Base-by-base conservation (phyloP, 2,888 invertebrate genomes). In the Lagria hirta region DNA sequence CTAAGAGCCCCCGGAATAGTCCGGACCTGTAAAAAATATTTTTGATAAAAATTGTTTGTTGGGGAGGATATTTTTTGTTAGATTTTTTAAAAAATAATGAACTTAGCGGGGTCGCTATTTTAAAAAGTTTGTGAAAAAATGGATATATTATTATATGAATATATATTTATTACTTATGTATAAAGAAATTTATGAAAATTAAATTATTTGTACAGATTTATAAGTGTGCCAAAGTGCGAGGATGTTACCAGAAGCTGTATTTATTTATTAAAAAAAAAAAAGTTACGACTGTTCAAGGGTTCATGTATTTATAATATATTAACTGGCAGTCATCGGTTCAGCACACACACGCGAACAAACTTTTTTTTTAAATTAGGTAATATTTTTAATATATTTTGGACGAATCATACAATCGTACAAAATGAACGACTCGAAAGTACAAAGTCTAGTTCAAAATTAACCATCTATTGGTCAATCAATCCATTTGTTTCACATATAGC, bases 41-140 rank as follows among this genome's bases (percentile, higher is more conserved):
- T 79, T 79, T 80, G 79, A 79, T 79, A 80, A 78, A 66, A 74
- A 76, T 78, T 77, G 70, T 72, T 79, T 78, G 77, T 78, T 72
- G 73, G 72, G 73, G 72, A 72, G 72, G 71, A 73, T 72, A 72
- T 73, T 73, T 74, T 74, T 75, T 74, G 73, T 75, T 75, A 74
- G 71, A 73, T 72, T 73, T 73, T 72, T 71, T 70, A 72, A 55
- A 48, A 54, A 52, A 52, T 51, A 50, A 43, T 30, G 48, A 53
- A 62, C 15, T 65, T 70, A 68, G 67, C 68, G 66, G 64, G 64
- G 65, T 65, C 66, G 71, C 69, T 69, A 69, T 71, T 69, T 68
- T 64, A 59, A 68, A 54, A 60, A 57, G 68, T 67, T 65, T 69
- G 72, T 72, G 72, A 71, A 72, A 71, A 68, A 72, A 73, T 72